A percentile compares a stretch with the other conserved stretches of the same genome.
Conservation (phyloP, 2,113 vertebrate genomes). For the Paradoxurus hermaphroditus region DNA sequence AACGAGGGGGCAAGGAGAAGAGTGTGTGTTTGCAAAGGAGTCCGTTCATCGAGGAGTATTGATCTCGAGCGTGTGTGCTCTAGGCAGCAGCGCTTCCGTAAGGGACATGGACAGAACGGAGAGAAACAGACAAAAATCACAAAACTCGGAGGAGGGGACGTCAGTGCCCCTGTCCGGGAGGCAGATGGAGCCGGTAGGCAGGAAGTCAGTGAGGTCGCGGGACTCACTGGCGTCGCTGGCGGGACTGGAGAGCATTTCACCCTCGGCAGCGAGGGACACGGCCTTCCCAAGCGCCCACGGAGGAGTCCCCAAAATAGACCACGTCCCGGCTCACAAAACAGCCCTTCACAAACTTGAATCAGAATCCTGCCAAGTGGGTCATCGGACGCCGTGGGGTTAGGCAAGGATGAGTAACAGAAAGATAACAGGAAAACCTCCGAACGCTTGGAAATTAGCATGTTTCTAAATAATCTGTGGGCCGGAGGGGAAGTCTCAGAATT, state of each 20-base stretch:
- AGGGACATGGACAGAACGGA: fast-evolving
- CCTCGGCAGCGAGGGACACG: fast-evolving
- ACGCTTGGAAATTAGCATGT: fast-evolving
- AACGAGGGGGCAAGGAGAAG: fast-evolving
- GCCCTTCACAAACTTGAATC: background rate
- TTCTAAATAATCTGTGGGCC: background rate
- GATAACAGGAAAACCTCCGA: background rate
- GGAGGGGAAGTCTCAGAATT: background rate
- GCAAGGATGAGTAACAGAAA: background rate
- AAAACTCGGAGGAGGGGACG: fast-evolving
- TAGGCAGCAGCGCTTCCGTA: too few species aligned
- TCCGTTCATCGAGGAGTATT: fast-evolving
- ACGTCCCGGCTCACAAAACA: background rate
- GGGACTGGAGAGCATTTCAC: too few species aligned
- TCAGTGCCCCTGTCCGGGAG: fast-evolving
- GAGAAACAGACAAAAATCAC: fast-evolving
- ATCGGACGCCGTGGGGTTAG: fast-evolving
- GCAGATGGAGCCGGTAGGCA: background rate
- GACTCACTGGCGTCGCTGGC: fast-evolving
- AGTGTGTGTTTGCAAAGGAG: fast-evolving
- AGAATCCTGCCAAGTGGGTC: fast-evolving
- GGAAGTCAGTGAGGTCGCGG: fast-evolving
- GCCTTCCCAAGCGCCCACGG: background rate
- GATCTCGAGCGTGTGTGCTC: fast-evolving
- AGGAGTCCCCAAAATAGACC: fast-evolving